Percentiles rank a stretch among this genome's conserved stretches.
These are phyloP conservation scores for Clarias magur DNA, from an alignment of 2,113 vertebrate species.

Conservation along the genomic window DNA sequence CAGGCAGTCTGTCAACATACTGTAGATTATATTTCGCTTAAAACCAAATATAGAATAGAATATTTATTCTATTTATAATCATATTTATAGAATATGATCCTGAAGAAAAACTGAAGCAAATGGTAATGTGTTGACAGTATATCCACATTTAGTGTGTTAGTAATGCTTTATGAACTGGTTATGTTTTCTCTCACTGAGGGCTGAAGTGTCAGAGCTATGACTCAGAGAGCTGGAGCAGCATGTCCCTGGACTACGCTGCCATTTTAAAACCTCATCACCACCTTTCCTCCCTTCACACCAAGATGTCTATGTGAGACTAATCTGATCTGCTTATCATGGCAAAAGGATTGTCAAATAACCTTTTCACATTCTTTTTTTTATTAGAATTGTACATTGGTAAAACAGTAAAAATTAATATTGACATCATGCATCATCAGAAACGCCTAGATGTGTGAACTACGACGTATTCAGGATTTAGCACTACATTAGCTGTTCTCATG, in stretches of 20 bases:
- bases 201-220: conserved; percentile 71
- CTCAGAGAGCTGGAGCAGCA: conserved; percentile 66
- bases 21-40: not conserved
- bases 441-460: not conserved
- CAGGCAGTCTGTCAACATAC: not conserved
- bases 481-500: not conserved
- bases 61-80: too few relatives aligned
- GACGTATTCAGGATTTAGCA: not conserved
- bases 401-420: not conserved
- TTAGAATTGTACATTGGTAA: not conserved
- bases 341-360: not conserved
- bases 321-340: not conserved
- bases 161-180: conserved; percentile 52
- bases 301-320: conserved; percentile 9
- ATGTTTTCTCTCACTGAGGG: conserved; percentile 14
- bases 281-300: conserved; percentile 64
- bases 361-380: not conserved
- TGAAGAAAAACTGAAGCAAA: not conserved
- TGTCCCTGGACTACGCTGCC: conserved; percentile 66
- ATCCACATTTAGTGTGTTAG: not conserved
- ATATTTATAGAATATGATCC: not conserved
- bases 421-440: not conserved
- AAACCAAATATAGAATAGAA: conserved; percentile 8
- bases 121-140: not conserved
- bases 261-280: conserved; percentile 64